Evolutionary conservation across 1,140 invertebrate species (phyloP), one percentile per base, ranked within the genome.

Genomic region (Ostrea edulis): DNA sequence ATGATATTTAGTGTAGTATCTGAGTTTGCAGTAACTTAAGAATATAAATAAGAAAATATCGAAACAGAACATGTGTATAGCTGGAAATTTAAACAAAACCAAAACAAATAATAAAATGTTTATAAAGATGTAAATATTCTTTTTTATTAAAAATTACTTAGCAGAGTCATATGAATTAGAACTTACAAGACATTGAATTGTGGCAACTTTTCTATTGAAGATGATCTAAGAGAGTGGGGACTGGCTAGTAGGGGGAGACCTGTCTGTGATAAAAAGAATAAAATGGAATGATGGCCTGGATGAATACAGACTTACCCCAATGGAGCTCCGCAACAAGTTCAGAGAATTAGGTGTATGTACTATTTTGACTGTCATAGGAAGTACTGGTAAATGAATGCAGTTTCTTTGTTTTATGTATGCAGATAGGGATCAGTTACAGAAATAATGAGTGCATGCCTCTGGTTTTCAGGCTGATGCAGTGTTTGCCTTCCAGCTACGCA

Each of bases 401-500:
- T 12, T 2, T n/a, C 9, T 0, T 52, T 4, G 11, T 5, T 29
- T 44, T 5, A 8, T 25, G 2, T 9, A 14, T 20, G n/a, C 5
- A 7, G 9, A 8, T 12, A 12, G 54, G 9, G 54, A 11, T 55
- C 11, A 55, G 7, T 20, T 7, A 17, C 17, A 20, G 55, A 20
- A 17, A 17, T 83, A 14, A 83, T 3, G 7, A 53, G 11, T 20
- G 20, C 44, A 53, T 4, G 22, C 55, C 20, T 81, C 25, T 35
- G 14, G 22, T 83, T 25, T 96, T 98, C 94, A 97, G 82, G 98
- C 99, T 52, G 99, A 99, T 95, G 98, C 98, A 4, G 97, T 99
- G 0, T 99, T 99, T 96, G 99, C 98, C 14, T 99, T 99, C 95
- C 99, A 99, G 96, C 95, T 99, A 20, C 96, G 99, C 87, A 99